Conservation (phyloP, 1,140 invertebrate genomes). For the Brachionus plicatilis region DNA sequence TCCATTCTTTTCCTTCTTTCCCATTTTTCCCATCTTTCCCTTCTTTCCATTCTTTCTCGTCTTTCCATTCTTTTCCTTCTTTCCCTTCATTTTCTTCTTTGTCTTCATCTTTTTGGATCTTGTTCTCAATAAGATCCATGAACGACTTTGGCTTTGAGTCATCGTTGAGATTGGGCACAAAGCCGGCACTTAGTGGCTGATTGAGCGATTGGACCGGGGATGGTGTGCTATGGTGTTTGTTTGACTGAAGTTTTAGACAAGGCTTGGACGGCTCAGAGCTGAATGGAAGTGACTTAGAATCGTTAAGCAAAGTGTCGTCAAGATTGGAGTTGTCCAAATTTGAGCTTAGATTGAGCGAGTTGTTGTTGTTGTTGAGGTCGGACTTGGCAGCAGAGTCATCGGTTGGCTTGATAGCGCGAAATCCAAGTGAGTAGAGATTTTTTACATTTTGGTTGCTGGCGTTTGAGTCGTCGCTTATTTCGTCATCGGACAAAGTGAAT, state of each 20-base stretch:
- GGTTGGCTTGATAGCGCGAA: not conserved
- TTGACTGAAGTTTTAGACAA: not conserved
- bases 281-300: not conserved
- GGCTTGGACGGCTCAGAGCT: not conserved
- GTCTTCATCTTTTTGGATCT: not conserved
- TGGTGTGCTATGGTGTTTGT: not conserved
- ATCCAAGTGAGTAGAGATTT: not conserved
- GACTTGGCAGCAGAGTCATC: not conserved
- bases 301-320: constrained; percentile 5
- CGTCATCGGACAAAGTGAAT: constrained; percentile 30
- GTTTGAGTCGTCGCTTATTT: constrained; percentile 37
- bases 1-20: not conserved
- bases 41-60: not conserved
- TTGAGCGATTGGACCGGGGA: not conserved
- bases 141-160: not conserved
- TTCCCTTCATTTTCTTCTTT: not conserved
- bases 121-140: not conserved
- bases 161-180: not conserved
- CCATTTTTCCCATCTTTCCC: not conserved
- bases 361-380: not conserved
- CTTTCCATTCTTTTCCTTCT: not conserved
- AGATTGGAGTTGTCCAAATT: not conserved
- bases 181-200: constrained; percentile 25
- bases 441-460: constrained; percentile 37
- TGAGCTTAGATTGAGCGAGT: not conserved